These are phyloP conservation scores for Phenganax marumi DNA, from an alignment of 92 coral and sea anemone species.

Conservation along the genomic window DNA sequence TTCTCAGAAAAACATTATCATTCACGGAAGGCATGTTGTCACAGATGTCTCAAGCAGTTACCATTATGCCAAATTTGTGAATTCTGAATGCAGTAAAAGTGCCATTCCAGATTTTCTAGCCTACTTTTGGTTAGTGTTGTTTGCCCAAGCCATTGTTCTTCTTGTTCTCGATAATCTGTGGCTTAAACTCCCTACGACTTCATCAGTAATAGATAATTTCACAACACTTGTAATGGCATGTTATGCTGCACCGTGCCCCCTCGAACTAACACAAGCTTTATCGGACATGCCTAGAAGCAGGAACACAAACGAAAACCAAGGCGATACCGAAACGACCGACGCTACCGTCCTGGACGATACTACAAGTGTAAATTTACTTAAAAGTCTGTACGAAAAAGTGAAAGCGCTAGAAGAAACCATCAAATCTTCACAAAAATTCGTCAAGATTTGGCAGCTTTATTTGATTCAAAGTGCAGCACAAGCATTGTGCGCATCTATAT, in stretches of 20 bases:
- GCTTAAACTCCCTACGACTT: conserved; percentile 53
- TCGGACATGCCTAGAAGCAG: conserved; percentile 4
- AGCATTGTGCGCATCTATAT: not conserved
- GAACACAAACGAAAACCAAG: not conserved
- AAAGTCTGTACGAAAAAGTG: conserved; percentile 51
- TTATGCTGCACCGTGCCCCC: conserved; percentile 45
- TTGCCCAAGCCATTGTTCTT: conserved; percentile 47
- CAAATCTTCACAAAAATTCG: not conserved
- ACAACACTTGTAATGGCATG: conserved; percentile 55
- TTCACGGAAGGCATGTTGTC: conserved; percentile 19
- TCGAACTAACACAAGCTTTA: conserved; percentile 42
- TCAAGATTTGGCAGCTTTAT: conserved; percentile 27
- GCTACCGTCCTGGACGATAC: conserved; percentile 33
- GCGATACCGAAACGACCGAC: no score
- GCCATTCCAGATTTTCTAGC: conserved; percentile 53
- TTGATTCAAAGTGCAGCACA: conserved; percentile 20
- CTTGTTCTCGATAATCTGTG: conserved; percentile 58
- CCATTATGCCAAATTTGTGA: conserved; percentile 59
- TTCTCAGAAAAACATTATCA: conserved; percentile 7
- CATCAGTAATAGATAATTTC: conserved; percentile 53
- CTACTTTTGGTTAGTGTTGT: conserved; percentile 52
- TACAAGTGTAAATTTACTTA: conserved; percentile 41
- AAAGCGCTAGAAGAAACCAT: conserved; percentile 4
- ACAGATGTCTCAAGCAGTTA: conserved; percentile 50
- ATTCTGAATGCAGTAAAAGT: conserved; percentile 51